These are phyloP conservation scores for Hapalemur alaotrensis DNA, from an alignment of 2,797 vertebrate species.

Conservation along the genomic window DNA sequence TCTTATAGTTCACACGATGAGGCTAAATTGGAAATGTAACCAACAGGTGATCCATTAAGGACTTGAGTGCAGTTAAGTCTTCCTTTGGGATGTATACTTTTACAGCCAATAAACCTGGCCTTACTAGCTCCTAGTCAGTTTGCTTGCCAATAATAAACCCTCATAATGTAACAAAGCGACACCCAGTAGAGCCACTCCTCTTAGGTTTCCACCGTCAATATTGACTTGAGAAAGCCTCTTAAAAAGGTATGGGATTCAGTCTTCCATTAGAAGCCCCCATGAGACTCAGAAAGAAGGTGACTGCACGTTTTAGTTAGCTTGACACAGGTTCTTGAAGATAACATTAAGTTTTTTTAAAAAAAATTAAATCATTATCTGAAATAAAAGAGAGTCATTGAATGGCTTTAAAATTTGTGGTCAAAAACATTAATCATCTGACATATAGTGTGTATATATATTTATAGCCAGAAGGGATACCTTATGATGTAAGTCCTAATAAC, in stretches of 20 bases:
- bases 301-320: not conserved
- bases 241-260: not conserved
- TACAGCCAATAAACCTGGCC: constrained; percentile 76
- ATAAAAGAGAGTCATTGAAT: not conserved
- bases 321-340: not conserved
- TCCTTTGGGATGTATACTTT: constrained; percentile 79
- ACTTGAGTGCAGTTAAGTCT: constrained; percentile 65
- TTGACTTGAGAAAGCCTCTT: constrained; percentile 21
- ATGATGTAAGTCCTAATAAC: not conserved
- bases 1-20: constrained; percentile 62
- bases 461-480: not conserved
- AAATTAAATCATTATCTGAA: not conserved
- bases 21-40: constrained; percentile 60
- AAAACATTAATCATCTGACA: not conserved
- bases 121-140: constrained; percentile 43
- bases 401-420: constrained; percentile 12
- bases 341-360: not conserved
- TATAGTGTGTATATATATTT: not conserved
- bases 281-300: not conserved
- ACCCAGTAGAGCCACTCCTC: constrained; percentile 15
- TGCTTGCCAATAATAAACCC: constrained; percentile 63
- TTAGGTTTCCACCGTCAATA: constrained; percentile 50
- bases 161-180: constrained; percentile 25
- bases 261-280: not conserved
- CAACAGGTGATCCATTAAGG: constrained; percentile 78